phyloP scores from a whole-genome alignment of 2,888 invertebrate species.

The Macaria notata region DNA sequence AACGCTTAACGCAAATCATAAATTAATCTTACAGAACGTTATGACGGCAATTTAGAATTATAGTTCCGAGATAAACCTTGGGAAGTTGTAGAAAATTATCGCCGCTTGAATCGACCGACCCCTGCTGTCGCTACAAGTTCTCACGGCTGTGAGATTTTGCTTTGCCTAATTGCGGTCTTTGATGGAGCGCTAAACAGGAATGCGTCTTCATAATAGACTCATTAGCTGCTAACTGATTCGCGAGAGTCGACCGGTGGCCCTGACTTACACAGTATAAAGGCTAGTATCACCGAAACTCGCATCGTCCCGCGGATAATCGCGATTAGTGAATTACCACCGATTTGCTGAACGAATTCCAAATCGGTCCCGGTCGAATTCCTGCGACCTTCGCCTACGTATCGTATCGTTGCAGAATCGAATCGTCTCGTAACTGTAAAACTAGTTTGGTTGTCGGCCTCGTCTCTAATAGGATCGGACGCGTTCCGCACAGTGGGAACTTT shows the following conservation, averaged over 20 bases:
- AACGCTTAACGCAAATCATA: conserved; percentile 15
- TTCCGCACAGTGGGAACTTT: conserved; percentile 49
- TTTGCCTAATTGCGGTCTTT: conserved; percentile 13
- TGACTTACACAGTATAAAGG: conserved; percentile 3
- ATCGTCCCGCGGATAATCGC: conserved; percentile 31
- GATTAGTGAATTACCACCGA: conserved; percentile 31
- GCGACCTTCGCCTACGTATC: conserved; percentile 70
- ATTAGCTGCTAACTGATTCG: conserved; percentile 13
- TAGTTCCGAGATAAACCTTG: conserved; percentile 23
- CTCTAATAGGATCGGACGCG: conserved; percentile 69
- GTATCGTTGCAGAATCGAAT: conserved; percentile 68
- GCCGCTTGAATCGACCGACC: conserved; percentile 23
- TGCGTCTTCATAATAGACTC: conserved; percentile 12
- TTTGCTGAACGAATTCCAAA: conserved; percentile 62
- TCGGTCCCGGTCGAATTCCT: conserved; percentile 63
- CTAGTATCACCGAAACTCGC: conserved; percentile 31
- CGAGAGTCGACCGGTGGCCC: conserved; percentile 7
- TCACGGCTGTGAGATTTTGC: conserved; percentile 23
- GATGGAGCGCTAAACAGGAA: conserved; percentile 2
- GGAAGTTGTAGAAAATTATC: conserved; percentile 32
- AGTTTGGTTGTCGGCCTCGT: conserved; percentile 64
- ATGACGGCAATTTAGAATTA: conserved; percentile 12
- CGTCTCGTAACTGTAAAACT: conserved; percentile 75
- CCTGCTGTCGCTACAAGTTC: conserved; percentile 21
- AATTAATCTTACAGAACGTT: conserved; percentile 17